Evolutionary conservation across 1,140 invertebrate genomes (phyloP), one percentile per base, ranked within the genome.

Genomic region (Wasmannia auropunctata): DNA sequence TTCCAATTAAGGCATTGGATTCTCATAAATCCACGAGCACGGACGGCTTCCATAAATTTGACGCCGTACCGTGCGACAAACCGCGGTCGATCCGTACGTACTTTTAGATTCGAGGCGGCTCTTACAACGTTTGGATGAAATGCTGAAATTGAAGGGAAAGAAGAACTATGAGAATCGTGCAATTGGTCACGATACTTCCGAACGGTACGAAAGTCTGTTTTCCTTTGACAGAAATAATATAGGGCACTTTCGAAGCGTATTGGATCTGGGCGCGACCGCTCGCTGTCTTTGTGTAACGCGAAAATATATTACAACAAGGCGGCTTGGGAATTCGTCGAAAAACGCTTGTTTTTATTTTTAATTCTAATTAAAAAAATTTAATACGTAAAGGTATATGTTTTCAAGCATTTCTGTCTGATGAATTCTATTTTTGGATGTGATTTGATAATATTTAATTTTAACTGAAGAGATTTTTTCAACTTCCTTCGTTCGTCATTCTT

Each of bases 1-100:
- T 93, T 93, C 92, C 92, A 93, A 93, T 93, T 93, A 93, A 93
- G 91, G 90, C 91, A 93, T 93, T 85, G 93, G 89, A 93, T 93
- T 92, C 86, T 90, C 89, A 93, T 93, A 93, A 92, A 93, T 93
- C 74, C 77, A 67, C 16, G 69, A 86, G 63, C 75, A 85, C 56
- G 83, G 89, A 90, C 85, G 84, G 91, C 85, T 90, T 91, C 91
- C 90, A 93, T 93, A 93, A 93, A 93, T 92, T 92, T 86, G 88
- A 91, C 80, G 90, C 83, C 88, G 88, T 91, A 84, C 87, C 83
- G 87, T 88, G 88, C 90, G 92, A 93, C 92, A 93, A 92, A 90
- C 90, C 89, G 65, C 90, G 91, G 67, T 90, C 90, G 67, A 88
- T 89, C 49, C 89, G 79, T n/a, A 89, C 88, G 88, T 81, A 90